Base-by-base conservation (phyloP, 1,140 invertebrate genomes). In the Papilio dardanus region DNA sequence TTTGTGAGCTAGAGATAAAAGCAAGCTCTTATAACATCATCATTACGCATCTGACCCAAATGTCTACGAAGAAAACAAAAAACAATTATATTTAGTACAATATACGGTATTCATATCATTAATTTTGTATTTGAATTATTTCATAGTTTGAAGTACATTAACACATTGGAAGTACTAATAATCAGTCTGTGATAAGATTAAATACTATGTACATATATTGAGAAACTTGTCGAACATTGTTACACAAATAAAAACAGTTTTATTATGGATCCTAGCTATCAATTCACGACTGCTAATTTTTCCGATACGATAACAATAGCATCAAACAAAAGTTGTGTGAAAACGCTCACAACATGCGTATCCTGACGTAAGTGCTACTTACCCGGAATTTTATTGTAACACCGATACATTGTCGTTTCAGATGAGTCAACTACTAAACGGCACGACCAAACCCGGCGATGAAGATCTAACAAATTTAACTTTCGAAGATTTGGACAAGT, bases 401-500 rank as follows among this genome's bases (percentile, higher is more conserved):
- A 35, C 35, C 71, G 42, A 71, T 77, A 75, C 77, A 65, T 85
- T 83, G 79, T 76, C 83, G 86, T 94, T 85, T 83, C 91, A 95
- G 89, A 95, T 96, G 82, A 96, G 95, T 87, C 95, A 96, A 79
- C 77, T 96, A 80, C 94, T 96, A 86, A 96, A 96, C 79, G 95
- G 95, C 33, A 92, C 90, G 10, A 93, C 93, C 28, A 94, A 94
- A 81, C 90, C 94, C 8, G 94, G 94, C 21, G 96, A 96, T 71
- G 95, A 96, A 58, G 94, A 95, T 71, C 90, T 96, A 2, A 89
- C 96, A 3, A 94, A 95, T 46, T 89, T 96, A 58, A 95, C 95
- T 24, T 95, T 98, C 83, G 97, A 98, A 77, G 97, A 98, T 91
- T 94, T 98, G 37, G 96, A 97, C 75, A 95, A 95, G 6, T 91